These are phyloP conservation scores for Drosophila pseudoananassae DNA, from an alignment of 1,140 invertebrate species.

Conservation along the genomic window DNA sequence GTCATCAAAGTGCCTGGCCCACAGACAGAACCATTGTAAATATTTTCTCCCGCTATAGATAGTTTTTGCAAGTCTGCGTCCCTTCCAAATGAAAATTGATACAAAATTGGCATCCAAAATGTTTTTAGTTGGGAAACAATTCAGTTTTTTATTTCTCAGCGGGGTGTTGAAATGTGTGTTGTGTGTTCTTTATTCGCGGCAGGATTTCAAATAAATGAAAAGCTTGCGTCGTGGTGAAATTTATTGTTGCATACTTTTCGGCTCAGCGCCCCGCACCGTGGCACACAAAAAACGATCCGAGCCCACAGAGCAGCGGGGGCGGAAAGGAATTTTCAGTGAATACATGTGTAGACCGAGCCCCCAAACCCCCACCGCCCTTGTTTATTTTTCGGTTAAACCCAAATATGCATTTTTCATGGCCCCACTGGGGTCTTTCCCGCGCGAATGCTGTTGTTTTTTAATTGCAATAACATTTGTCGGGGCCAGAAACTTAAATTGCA, in stretches of 20 bases:
- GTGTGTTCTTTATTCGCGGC: background rate
- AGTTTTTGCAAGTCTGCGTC: background rate
- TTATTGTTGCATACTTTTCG: constrained; percentile 81
- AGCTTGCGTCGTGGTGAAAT: constrained; percentile 55
- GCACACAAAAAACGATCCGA: constrained; percentile 26
- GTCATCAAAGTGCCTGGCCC: constrained; percentile 34
- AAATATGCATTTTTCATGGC: constrained; percentile 81
- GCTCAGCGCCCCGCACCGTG: constrained; percentile 63
- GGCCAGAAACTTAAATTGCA: constrained; percentile 69
- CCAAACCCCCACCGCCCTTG: constrained; percentile 31
- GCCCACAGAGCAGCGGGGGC: background rate
- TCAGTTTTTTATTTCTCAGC: constrained; percentile 47
- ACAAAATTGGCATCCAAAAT: constrained; percentile 74
- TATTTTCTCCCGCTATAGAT: constrained; percentile 40
- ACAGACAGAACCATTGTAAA: constrained; percentile 59
- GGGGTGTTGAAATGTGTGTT: background rate
- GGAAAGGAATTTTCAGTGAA: constrained; percentile 43
- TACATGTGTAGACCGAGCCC: constrained; percentile 31
- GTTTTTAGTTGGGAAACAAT: constrained; percentile 73
- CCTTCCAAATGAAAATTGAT: constrained; percentile 57
- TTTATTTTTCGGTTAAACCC: constrained; percentile 80
- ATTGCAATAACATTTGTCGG: constrained; percentile 78
- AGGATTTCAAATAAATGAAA: constrained; percentile 60
- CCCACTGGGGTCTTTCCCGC: constrained; percentile 33
- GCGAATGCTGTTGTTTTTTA: constrained; percentile 48